A percentile compares a stretch with the other conserved stretches of the same genome.
These are phyloP conservation scores for Brachionus plicatilis DNA, from an alignment of 1,140 invertebrate genomes.

Conservation along the genomic window DNA sequence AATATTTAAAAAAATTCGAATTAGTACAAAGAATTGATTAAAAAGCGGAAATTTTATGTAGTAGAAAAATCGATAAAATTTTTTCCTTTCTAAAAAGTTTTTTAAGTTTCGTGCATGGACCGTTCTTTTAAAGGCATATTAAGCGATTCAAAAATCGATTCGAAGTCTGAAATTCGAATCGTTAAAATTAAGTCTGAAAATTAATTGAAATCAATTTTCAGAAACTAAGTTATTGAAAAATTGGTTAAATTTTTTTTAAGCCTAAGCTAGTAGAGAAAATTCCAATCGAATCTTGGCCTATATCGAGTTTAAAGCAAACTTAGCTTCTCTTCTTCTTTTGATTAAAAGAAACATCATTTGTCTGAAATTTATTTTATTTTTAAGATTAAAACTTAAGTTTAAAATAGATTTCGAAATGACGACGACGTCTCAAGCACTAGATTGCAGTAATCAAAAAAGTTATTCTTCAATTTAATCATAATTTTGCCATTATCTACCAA, in stretches of 20 bases:
- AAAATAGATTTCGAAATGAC: not conserved
- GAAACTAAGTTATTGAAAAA: slow-evolving; percentile 28
- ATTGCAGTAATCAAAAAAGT: not conserved
- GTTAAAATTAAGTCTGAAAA: not conserved
- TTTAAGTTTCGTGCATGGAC: not conserved
- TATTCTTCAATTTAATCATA: slow-evolving; percentile 11
- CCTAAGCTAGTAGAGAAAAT: not conserved
- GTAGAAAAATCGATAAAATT: not conserved
- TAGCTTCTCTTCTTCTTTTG: not conserved
- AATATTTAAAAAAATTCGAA: not conserved
- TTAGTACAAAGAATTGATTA: not conserved
- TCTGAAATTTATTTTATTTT: slow-evolving; percentile 6
- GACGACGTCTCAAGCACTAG: not conserved
- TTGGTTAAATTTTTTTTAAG: not conserved
- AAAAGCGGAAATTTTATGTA: slow-evolving; percentile 1
- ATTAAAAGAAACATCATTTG: not conserved
- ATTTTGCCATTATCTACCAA: not conserved
- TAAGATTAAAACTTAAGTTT: not conserved
- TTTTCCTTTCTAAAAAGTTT: not conserved
- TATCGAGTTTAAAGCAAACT: not conserved
- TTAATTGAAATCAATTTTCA: slow-evolving; percentile 26
- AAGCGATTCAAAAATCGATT: not conserved
- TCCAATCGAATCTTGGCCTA: not conserved
- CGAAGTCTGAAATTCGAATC: slow-evolving; percentile 7
- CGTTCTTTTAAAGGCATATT: not conserved